Conservation (phyloP, 2,888 invertebrate genomes). For the Archaeoteleia sp. region DNA sequence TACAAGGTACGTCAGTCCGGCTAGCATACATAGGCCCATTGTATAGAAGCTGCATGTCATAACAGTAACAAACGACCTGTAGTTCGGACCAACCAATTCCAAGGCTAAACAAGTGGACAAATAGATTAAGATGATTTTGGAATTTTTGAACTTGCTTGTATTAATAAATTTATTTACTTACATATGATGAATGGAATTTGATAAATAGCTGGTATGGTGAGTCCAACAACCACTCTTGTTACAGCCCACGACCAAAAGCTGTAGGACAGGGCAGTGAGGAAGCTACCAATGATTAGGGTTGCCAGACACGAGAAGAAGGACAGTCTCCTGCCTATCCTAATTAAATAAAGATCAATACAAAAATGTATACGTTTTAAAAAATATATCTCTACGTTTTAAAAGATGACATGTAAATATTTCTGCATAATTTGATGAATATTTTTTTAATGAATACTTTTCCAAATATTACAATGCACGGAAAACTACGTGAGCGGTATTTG, state of each 20-base stretch:
- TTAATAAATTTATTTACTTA: constrained; percentile 70
- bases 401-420: no score
- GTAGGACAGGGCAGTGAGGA: constrained; percentile 86
- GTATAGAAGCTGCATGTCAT: constrained; percentile 95
- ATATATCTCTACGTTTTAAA: no score
- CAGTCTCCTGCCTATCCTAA: constrained; percentile 86
- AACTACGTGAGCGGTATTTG: no score
- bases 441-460: no score
- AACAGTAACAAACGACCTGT: constrained; percentile 93
- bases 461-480: no score
- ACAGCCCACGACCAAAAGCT: constrained; percentile 90
- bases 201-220: constrained; percentile 93
- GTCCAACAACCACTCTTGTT: constrained; percentile 86
- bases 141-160: constrained; percentile 1
- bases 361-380: no score
- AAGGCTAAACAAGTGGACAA: constrained; percentile 79
- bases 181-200: constrained; percentile 97
- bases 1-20: constrained; percentile 89
- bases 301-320: constrained; percentile 91
- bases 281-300: constrained; percentile 86
- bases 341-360: constrained; percentile 8
- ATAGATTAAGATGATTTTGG: constrained; percentile 1
- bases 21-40: constrained; percentile 87
- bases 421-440: no score
- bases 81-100: constrained; percentile 93